Conservation (phyloP, 1,140 invertebrate genomes). For the Lerema accius region DNA sequence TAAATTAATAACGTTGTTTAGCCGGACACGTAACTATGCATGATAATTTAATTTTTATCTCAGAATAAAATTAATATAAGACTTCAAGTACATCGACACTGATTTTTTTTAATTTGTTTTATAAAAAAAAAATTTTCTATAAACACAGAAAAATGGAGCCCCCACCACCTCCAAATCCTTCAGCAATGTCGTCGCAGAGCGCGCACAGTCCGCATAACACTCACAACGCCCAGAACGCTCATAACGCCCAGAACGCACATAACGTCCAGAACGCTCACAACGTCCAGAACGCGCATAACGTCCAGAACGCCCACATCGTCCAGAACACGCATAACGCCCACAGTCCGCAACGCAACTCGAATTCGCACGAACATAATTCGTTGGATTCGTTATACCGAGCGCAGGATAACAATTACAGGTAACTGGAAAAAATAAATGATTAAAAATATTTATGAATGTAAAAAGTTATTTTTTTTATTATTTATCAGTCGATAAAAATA, state of each 20-base stretch:
- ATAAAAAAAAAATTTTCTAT: too few species aligned
- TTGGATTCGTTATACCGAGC: conserved; percentile 61
- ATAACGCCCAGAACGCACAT: conserved; percentile 30
- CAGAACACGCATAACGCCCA: conserved; percentile 39
- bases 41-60: too few species aligned
- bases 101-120: too few species aligned
- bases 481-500: too few species aligned
- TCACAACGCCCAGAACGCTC: conserved; percentile 20
- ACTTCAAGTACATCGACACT: too few species aligned
- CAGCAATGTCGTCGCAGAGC: conserved; percentile 48
- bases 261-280: conserved; percentile 19
- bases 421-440: too few species aligned
- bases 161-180: conserved; percentile 61
- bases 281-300: conserved; percentile 9
- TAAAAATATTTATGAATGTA: too few species aligned
- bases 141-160: conserved; percentile 73
- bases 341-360: conserved; percentile 70
- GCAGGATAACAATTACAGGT: conserved; percentile 69
- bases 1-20: too few species aligned
- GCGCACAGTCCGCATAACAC: conserved; percentile 23
- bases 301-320: conserved; percentile 19
- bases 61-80: too few species aligned
- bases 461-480: too few species aligned
- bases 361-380: conserved; percentile 71
- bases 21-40: too few species aligned